phyloP scores from a whole-genome alignment of 2,113 vertebrate species.

The Rhea americana region DNA sequence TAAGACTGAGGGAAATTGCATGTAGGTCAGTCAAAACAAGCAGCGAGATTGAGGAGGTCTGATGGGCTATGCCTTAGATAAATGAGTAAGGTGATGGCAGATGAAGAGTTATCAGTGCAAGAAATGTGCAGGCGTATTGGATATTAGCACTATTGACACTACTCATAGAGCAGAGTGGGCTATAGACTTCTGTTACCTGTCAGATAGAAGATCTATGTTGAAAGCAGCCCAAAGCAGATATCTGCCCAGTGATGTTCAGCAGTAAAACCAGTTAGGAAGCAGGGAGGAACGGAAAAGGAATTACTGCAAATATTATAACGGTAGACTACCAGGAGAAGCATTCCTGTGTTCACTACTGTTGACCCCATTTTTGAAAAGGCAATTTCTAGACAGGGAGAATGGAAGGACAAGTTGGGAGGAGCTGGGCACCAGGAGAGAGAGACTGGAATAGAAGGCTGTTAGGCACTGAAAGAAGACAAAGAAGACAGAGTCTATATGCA shows the following conservation, averaged over 20 bases:
- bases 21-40: background rate
- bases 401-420: background rate
- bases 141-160: fast-evolving
- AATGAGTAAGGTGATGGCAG: background rate
- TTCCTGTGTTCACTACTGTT: background rate
- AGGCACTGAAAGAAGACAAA: background rate
- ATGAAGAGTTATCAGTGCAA: fast-evolving
- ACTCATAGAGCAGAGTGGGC: background rate
- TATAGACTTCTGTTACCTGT: background rate
- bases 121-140: fast-evolving
- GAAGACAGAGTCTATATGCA: background rate
- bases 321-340: background rate
- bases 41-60: too few relatives aligned
- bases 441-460: background rate
- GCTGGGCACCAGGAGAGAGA: background rate
- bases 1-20: background rate
- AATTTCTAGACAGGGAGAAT: background rate
- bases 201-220: background rate
- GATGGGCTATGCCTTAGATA: too few relatives aligned
- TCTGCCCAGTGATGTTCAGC: background rate
- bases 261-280: background rate
- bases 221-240: background rate
- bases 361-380: fast-evolving
- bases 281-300: background rate
- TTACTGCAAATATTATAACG: background rate